Evolutionary conservation across 2,797 vertebrate genomes (phyloP).

Genomic region (Pangasius larnaudii): DNA sequence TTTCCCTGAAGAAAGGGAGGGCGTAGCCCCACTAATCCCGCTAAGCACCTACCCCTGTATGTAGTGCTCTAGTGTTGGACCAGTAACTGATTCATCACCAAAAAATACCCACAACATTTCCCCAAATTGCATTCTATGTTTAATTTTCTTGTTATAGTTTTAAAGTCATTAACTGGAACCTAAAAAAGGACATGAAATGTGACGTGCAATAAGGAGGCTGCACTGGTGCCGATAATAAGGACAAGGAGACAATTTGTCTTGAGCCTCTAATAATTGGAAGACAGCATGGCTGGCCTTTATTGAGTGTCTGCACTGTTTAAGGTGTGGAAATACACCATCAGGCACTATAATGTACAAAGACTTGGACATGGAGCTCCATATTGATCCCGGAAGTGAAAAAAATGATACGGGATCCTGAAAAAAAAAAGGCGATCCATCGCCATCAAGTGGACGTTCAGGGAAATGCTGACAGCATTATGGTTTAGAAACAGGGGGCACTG

Average conservation of each 20-base stretch:
- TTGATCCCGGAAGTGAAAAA: neutral
- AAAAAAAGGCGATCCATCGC: conserved; percentile 6
- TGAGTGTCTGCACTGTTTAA: neutral
- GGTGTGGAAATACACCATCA: neutral
- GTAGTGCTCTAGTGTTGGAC: neutral
- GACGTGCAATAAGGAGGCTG: neutral
- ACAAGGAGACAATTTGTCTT: neutral
- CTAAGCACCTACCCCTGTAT: neutral
- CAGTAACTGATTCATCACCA: neutral
- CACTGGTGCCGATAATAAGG: neutral
- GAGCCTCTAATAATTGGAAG: neutral
- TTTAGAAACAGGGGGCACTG: neutral
- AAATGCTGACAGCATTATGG: neutral
- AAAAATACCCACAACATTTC: neutral
- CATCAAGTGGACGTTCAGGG: conserved; percentile 48
- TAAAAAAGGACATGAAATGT: neutral
- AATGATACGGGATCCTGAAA: neutral
- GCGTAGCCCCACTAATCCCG: too few relatives aligned
- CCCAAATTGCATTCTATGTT: neutral
- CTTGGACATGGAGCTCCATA: neutral
- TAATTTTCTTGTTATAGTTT: too few relatives aligned
- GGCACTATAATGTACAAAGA: neutral
- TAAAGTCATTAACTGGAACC: neutral
- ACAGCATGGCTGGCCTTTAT: neutral
- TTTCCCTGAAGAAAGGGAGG: neutral